Evolutionary conservation across 2,888 invertebrate genomes (phyloP).

Genomic region (Zelleria hepariella): DNA sequence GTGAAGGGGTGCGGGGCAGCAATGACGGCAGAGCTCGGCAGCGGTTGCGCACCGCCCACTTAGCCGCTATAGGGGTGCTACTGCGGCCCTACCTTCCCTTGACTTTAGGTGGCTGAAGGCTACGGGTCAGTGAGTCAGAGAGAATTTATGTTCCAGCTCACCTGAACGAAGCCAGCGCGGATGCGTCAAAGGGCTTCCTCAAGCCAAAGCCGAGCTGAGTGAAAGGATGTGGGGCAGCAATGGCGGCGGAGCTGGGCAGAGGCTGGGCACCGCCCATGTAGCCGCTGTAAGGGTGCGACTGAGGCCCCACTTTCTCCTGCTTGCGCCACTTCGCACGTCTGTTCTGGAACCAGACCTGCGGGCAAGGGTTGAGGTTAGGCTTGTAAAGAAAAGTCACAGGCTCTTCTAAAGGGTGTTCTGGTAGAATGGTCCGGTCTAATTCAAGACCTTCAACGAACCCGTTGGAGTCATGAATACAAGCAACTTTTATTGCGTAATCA

Average conservation of each 20-base stretch:
- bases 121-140: too few species aligned
- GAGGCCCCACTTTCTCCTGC: constrained; percentile 93
- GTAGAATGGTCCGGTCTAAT: background rate
- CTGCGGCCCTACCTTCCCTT: too few species aligned
- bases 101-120: background rate
- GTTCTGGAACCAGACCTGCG: constrained; percentile 95
- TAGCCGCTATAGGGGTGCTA: constrained; percentile 92
- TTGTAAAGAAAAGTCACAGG: too few species aligned
- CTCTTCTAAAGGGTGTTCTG: too few species aligned
- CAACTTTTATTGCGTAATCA: too few species aligned
- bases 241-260: constrained; percentile 75
- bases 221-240: constrained; percentile 82
- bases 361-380: background rate
- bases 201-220: constrained; percentile 81
- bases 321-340: constrained; percentile 94
- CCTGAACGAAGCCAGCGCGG: constrained; percentile 79
- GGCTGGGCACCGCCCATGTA: constrained; percentile 78
- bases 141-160: constrained; percentile 40
- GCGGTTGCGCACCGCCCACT: constrained; percentile 74
- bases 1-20: constrained; percentile 82
- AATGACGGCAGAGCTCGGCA: constrained; percentile 77
- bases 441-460: too few species aligned
- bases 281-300: constrained; percentile 91
- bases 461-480: too few species aligned
- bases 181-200: constrained; percentile 79